Conservation (phyloP, 2,113 vertebrate genomes). For the Lipophrys pholis region DNA sequence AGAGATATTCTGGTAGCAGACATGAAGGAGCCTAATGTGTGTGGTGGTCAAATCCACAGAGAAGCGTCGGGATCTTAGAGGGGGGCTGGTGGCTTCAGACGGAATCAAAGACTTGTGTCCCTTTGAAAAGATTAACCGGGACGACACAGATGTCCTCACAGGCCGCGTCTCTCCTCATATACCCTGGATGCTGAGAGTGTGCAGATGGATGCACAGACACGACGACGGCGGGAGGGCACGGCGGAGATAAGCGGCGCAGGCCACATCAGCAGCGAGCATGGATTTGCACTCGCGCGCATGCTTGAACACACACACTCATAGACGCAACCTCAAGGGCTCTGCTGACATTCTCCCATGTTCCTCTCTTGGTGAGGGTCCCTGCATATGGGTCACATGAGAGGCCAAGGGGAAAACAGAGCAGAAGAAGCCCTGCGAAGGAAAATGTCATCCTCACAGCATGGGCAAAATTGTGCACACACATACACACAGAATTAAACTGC, state of each 20-base stretch:
- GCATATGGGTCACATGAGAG: constrained; percentile 66
- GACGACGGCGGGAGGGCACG: neutral
- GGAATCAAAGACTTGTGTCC: constrained; percentile 63
- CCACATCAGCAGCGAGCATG: constrained; percentile 31
- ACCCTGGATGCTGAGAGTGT: constrained; percentile 18
- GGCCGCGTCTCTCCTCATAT: constrained; percentile 26
- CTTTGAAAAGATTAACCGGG: constrained; percentile 71
- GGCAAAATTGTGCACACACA: constrained; percentile 2
- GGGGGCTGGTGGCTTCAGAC: constrained; percentile 43
- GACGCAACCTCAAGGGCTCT: constrained; percentile 57
- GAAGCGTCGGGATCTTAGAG: constrained; percentile 45
- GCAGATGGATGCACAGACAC: neutral
- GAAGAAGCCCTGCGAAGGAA: constrained; percentile 39
- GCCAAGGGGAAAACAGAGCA: constrained; percentile 64
- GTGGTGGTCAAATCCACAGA: constrained; percentile 40
- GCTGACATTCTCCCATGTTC: constrained; percentile 75
- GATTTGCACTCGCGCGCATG: constrained; percentile 14
- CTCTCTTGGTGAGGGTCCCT: constrained; percentile 51
- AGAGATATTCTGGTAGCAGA: constrained; percentile 35
- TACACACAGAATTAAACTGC: constrained; percentile 18
- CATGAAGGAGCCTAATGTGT: constrained; percentile 47
- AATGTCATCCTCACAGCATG: constrained; percentile 67
- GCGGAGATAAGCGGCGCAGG: constrained; percentile 48
- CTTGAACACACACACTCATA: neutral
- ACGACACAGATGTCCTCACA: constrained; percentile 36